These are phyloP conservation scores for Alces alces DNA, from an alignment of 2,113 vertebrate genomes.

Conservation along the genomic window DNA sequence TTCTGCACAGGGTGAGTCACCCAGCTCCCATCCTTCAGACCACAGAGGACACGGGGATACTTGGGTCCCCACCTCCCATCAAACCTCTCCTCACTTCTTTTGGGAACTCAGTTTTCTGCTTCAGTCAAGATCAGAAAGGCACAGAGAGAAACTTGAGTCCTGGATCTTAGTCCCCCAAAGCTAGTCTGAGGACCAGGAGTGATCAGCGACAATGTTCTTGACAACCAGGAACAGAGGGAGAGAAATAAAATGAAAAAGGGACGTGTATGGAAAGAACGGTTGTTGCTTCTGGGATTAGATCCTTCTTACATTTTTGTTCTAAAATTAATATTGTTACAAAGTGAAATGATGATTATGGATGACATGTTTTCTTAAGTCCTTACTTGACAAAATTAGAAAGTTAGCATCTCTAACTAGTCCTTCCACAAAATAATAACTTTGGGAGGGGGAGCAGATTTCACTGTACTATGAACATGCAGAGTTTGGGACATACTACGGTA, in stretches of 20 bases:
- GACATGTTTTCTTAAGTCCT: background rate
- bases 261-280: background rate
- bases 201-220: background rate
- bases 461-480: background rate
- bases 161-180: background rate
- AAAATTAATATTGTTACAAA: background rate
- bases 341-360: background rate
- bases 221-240: background rate
- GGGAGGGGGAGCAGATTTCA: background rate
- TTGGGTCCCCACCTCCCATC: background rate
- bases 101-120: background rate
- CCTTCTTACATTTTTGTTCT: background rate
- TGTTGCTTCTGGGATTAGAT: background rate
- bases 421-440: background rate
- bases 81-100: background rate
- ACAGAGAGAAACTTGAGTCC: background rate
- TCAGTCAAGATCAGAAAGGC: background rate
- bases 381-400: conserved; percentile 44
- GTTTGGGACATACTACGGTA: background rate
- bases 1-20: conserved; percentile 51
- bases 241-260: background rate
- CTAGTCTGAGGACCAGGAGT: background rate
- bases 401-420: background rate
- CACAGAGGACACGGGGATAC: background rate
- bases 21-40: background rate